Conservation (phyloP, 2,797 vertebrate species). For the Arctocebus calabarensis region DNA sequence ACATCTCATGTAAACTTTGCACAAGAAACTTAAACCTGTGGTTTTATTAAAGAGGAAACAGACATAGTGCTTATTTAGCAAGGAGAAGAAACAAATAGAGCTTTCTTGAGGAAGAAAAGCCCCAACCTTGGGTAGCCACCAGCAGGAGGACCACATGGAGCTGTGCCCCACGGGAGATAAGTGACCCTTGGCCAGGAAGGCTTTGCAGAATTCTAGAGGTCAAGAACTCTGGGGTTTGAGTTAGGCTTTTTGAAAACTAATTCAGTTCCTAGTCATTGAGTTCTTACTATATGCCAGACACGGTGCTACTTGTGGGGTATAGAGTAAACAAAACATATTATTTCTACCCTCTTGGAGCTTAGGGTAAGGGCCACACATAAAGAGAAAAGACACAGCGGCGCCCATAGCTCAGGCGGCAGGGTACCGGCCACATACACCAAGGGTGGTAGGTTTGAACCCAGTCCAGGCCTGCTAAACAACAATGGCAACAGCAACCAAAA, state of each 20-base stretch:
- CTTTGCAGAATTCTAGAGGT: neutral
- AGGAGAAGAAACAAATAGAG: neutral
- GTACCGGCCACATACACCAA: too few species aligned
- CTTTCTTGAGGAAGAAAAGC: neutral
- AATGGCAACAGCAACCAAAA: too few species aligned
- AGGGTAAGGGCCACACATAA: neutral
- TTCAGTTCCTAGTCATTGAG: neutral
- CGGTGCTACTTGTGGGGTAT: neutral
- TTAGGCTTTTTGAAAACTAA: neutral
- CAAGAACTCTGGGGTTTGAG: neutral
- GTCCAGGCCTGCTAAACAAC: too few species aligned
- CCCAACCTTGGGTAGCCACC: neutral
- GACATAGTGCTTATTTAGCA: neutral
- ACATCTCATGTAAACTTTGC: neutral
- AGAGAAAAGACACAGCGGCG: neutral
- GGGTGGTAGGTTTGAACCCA: too few species aligned
- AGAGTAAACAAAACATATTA: neutral
- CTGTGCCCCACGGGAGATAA: rapidly evolving
- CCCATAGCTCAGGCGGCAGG: too few species aligned
- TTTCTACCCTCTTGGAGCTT: neutral
- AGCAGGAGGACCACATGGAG: neutral
- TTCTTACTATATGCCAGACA: neutral
- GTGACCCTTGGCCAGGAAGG: neutral
- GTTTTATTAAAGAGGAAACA: neutral
- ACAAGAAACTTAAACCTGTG: neutral